Conservation (phyloP, 2,888 invertebrate genomes). For the Acholoe squamosa region DNA sequence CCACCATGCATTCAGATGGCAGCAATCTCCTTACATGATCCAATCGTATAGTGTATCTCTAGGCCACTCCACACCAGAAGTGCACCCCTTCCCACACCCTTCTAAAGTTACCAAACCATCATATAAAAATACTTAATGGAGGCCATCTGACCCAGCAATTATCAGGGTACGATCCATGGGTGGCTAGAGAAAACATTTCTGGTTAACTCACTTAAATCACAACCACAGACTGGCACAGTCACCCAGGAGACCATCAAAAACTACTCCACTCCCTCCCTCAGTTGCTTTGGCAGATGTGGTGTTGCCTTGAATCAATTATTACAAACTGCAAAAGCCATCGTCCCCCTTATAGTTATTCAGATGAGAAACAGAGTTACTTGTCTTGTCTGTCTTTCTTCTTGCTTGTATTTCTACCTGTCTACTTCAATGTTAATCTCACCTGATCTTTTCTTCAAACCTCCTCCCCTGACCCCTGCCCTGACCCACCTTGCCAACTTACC, state of each 20-base stretch:
- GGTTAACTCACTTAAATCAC: constrained; percentile 21
- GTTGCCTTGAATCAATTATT: constrained; percentile 21
- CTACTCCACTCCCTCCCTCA: not conserved
- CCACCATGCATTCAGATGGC: no score
- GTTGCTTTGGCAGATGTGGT: constrained; percentile 20
- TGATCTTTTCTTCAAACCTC: not conserved
- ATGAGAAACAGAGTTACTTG: no score
- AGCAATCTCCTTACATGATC: no score
- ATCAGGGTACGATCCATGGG: not conserved
- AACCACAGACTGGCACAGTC: constrained; percentile 19
- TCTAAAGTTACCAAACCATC: not conserved
- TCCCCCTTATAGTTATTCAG: no score
- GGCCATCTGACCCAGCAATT: not conserved
- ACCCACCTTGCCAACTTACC: no score
- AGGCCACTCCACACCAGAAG: not conserved
- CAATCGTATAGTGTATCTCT: no score
- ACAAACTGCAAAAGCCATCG: not conserved
- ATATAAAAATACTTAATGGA: constrained; percentile 21
- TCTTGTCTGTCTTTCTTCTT: not conserved
- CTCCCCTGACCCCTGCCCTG: no score
- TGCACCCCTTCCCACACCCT: not conserved
- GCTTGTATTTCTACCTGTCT: not conserved
- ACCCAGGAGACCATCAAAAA: not conserved
- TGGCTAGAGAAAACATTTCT: not conserved
- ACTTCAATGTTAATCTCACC: not conserved